Percentiles rank a stretch among this genome's conserved stretches.
phyloP scores from a whole-genome alignment of 2,797 vertebrate species.

The Mareca strepera region DNA sequence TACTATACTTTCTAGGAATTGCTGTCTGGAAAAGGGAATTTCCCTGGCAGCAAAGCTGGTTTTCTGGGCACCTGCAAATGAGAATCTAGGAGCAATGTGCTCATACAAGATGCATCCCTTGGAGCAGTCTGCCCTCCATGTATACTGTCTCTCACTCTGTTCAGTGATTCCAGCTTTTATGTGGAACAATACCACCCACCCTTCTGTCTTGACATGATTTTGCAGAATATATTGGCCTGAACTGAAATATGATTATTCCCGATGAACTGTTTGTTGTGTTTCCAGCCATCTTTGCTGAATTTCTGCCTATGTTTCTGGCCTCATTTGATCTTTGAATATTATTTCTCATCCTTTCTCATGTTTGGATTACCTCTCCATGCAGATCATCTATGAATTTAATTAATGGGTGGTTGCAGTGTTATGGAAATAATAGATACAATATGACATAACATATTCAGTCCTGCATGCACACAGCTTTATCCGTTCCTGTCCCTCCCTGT shows the following conservation, averaged over 20 bases:
- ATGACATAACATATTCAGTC: background rate
- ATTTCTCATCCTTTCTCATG: background rate
- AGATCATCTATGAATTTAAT: background rate
- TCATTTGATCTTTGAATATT: background rate
- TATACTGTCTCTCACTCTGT: rapidly evolving
- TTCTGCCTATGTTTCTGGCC: background rate
- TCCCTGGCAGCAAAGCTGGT: background rate
- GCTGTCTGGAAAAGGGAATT: background rate
- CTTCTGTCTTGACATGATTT: background rate
- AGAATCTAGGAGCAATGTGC: background rate
- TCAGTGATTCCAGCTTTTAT: background rate
- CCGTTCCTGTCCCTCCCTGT: background rate
- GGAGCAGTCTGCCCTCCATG: rapidly evolving
- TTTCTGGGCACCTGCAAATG: background rate
- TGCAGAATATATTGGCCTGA: background rate
- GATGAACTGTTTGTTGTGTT: background rate
- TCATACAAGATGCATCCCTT: rapidly evolving
- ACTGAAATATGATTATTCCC: background rate
- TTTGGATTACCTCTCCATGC: background rate
- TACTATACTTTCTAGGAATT: background rate
- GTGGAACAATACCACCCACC: background rate
- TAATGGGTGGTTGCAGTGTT: background rate
- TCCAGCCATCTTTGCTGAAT: background rate
- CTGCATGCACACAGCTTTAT: background rate
- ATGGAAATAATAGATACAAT: background rate